phyloP scores from a whole-genome alignment of 2,888 invertebrate genomes.

The Pecten maximus region DNA sequence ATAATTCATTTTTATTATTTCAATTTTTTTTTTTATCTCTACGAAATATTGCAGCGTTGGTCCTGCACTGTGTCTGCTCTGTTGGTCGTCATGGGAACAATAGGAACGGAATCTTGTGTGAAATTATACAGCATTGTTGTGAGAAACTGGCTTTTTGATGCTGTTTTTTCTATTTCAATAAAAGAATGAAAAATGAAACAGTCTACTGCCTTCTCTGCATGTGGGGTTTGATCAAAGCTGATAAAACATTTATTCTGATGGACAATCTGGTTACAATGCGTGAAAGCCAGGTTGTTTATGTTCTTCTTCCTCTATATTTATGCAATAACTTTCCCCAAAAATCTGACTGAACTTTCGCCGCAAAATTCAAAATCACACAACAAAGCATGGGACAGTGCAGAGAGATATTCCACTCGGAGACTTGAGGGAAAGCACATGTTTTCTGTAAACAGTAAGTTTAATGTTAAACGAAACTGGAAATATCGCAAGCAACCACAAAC shows the following conservation, averaged over 20 bases:
- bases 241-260: background rate
- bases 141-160: background rate
- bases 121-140: background rate
- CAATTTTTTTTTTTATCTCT: conserved; percentile 24
- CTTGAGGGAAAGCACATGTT: background rate
- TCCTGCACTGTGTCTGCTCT: background rate
- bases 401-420: background rate
- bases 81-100: conserved; percentile 4
- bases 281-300: background rate
- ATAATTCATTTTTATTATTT: background rate
- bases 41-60: background rate
- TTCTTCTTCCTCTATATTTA: background rate
- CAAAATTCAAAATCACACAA: background rate
- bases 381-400: background rate
- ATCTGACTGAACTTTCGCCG: background rate
- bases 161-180: background rate
- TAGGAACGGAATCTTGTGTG: background rate
- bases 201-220: background rate
- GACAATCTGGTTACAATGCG: background rate
- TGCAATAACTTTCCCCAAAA: background rate
- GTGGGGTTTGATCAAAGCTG: background rate
- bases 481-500: background rate
- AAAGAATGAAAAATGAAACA: conserved; percentile 25
- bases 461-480: background rate
- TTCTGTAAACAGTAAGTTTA: background rate